Conservation (phyloP, 1,140 invertebrate genomes). For the Limonius californicus region DNA sequence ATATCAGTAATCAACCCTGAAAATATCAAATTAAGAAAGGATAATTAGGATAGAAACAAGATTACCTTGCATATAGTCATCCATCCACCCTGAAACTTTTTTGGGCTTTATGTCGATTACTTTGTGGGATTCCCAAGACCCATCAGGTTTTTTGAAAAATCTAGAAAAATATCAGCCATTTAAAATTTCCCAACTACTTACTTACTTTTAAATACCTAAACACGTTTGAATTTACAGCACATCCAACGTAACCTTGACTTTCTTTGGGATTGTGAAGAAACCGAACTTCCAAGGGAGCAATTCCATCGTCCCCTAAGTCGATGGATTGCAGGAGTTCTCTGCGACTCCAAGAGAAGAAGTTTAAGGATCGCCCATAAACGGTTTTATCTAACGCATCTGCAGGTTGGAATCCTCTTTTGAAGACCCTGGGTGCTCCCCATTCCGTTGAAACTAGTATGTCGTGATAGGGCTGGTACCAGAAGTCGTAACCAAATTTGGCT, state of each 20-base stretch:
- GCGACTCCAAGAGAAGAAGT: constrained; percentile 89
- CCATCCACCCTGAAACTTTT: constrained; percentile 63
- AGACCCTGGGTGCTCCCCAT: constrained; percentile 86
- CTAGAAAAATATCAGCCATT: too few relatives aligned
- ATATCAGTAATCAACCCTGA: constrained; percentile 88
- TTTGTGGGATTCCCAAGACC: constrained; percentile 69
- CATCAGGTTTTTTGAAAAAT: constrained; percentile 62
- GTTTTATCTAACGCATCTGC: background rate
- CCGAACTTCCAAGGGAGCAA: constrained; percentile 87
- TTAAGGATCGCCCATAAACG: constrained; percentile 77
- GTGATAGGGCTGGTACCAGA: constrained; percentile 96
- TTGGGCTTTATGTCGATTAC: constrained; percentile 75
- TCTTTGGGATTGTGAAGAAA: constrained; percentile 90
- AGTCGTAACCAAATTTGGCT: constrained; percentile 70
- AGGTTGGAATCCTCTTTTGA: constrained; percentile 63
- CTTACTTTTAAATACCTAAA: too few relatives aligned
- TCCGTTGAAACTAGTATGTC: constrained; percentile 88
- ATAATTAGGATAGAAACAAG: too few relatives aligned
- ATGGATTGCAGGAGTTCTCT: constrained; percentile 76
- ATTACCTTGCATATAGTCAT: constrained; percentile 23
- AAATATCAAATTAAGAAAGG: too few relatives aligned
- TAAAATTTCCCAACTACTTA: too few relatives aligned
- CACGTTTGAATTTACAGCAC: constrained; percentile 70
- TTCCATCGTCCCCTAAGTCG: constrained; percentile 78
- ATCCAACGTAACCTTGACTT: constrained; percentile 79